Conservation (phyloP, 2,113 vertebrate species). For the Silurus glanis region DNA sequence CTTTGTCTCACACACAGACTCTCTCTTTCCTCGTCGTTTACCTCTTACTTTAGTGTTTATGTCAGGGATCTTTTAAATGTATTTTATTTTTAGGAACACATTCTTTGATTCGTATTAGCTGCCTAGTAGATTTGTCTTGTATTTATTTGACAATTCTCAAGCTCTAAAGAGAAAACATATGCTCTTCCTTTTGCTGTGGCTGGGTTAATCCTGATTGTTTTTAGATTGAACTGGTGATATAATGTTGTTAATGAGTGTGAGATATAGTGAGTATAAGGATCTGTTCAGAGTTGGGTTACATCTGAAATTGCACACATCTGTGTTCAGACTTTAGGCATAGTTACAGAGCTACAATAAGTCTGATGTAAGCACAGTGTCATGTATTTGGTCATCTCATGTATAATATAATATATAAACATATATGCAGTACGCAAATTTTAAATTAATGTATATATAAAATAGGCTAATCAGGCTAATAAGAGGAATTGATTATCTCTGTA, state of each 20-base stretch:
- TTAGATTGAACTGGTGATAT: background rate
- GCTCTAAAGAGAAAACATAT: slow-evolving; percentile 6
- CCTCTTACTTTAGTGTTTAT: slow-evolving; percentile 6
- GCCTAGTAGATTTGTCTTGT: background rate
- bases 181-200: background rate
- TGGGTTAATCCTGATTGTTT: background rate
- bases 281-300: background rate
- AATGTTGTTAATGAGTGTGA: no score
- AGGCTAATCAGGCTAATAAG: no score
- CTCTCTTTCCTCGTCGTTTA: background rate
- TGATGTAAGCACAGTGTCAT: background rate
- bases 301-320: background rate
- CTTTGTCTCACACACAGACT: background rate
- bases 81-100: background rate
- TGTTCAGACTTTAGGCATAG: background rate
- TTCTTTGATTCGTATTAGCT: slow-evolving; percentile 21
- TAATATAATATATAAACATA: no score
- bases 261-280: background rate
- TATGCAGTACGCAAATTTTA: no score
- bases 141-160: background rate
- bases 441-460: no score
- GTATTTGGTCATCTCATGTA: no score
- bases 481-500: no score
- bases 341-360: background rate
- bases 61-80: background rate